Evolutionary conservation across 2,113 vertebrate species (phyloP).

Genomic region (Cyprinodon variegatus): DNA sequence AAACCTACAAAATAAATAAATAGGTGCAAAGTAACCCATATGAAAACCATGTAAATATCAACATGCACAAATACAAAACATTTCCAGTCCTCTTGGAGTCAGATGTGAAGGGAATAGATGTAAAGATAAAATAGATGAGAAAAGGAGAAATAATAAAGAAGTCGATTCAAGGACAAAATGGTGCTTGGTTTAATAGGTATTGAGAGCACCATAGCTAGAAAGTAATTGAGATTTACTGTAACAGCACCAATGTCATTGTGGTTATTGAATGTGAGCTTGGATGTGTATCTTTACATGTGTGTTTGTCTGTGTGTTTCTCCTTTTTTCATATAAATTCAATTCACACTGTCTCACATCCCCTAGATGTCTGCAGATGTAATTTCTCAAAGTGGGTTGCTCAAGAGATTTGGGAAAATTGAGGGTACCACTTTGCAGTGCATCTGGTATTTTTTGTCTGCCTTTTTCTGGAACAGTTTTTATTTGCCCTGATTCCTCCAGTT

Average conservation of each 20-base stretch:
- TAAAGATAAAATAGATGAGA: constrained; percentile 13
- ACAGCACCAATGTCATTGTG: constrained; percentile 48
- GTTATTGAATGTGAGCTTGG: constrained; percentile 12
- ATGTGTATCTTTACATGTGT: neutral
- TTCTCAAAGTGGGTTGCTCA: constrained; percentile 40
- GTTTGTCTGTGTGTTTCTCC: constrained; percentile 4
- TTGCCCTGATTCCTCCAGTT: constrained; percentile 58
- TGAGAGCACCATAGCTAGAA: constrained; percentile 33
- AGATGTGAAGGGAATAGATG: constrained; percentile 5
- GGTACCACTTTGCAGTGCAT: constrained; percentile 8
- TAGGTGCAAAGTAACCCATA: neutral
- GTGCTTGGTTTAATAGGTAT: constrained; percentile 11
- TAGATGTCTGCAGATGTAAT: constrained; percentile 44
- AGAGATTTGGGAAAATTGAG: constrained; percentile 32
- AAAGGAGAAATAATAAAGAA: neutral
- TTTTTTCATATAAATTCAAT: constrained; percentile 47
- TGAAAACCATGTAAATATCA: neutral
- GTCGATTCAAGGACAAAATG: constrained; percentile 17
- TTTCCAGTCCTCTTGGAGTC: neutral
- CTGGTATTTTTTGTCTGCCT: neutral
- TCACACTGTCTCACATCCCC: constrained; percentile 47
- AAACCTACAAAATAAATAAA: neutral
- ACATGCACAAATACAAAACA: neutral
- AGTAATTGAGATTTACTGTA: constrained; percentile 36
- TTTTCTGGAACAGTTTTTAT: constrained; percentile 44